Evolutionary conservation across 2,797 vertebrate species (phyloP).

Genomic region (Craterocephalus amniculus): DNA sequence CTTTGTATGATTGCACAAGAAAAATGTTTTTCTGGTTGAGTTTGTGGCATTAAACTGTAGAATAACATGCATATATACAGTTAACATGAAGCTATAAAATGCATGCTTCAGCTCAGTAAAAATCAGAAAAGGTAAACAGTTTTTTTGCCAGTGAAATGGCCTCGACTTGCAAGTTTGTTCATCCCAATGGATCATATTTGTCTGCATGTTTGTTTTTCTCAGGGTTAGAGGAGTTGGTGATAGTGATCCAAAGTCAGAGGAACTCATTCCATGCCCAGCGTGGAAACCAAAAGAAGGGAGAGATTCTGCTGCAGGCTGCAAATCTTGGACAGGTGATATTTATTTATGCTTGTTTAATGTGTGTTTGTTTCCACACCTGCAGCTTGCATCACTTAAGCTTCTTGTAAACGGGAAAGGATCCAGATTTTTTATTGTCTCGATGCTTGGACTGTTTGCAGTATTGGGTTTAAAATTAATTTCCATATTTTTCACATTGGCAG

Average conservation of each 20-base stretch:
- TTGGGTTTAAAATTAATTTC: too few species aligned
- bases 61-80: too few species aligned
- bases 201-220: conserved; percentile 31
- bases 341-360: background rate
- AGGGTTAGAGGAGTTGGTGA: conserved; percentile 86
- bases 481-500: background rate
- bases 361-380: background rate
- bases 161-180: background rate
- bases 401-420: too few species aligned
- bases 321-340: conserved; percentile 83
- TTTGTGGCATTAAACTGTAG: too few species aligned
- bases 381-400: too few species aligned
- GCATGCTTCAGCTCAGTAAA: too few species aligned
- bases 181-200: background rate
- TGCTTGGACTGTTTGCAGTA: background rate
- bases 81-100: background rate
- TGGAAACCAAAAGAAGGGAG: conserved; percentile 80
- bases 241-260: conserved; percentile 93
- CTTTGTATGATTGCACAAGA: too few species aligned
- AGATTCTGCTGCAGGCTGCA: conserved; percentile 85
- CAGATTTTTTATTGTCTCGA: background rate
- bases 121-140: background rate
- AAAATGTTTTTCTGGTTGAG: too few species aligned
- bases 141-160: too few species aligned
- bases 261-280: conserved; percentile 87